Percentiles rank a stretch among this genome's conserved stretches.
Evolutionary conservation across 2,888 invertebrate species (phyloP).

Genomic region (Epinotia bilunana): DNA sequence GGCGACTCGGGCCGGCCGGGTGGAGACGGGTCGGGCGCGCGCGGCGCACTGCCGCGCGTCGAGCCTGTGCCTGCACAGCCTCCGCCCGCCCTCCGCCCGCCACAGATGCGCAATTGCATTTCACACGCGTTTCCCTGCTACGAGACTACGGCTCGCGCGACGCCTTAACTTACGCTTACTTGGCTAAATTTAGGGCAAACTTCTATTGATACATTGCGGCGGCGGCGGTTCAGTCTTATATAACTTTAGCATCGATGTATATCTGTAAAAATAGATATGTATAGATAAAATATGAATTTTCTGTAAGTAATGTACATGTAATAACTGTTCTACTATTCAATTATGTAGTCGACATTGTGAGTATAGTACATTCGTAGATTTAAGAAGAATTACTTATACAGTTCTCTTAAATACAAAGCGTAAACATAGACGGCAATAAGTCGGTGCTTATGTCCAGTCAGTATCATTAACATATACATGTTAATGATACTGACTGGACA

Average conservation of each 20-base stretch:
- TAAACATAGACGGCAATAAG: no score
- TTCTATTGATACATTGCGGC: constrained; percentile 11
- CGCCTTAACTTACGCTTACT: constrained; percentile 24
- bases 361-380: no score
- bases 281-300: not conserved
- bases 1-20: constrained; percentile 51
- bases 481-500: no score
- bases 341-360: no score
- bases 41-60: constrained; percentile 76
- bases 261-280: no score
- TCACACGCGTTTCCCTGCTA: constrained; percentile 56
- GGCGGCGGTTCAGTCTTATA: not conserved
- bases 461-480: no score
- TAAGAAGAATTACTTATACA: no score
- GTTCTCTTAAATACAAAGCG: no score
- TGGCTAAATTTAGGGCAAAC: constrained; percentile 31
- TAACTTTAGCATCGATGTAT: not conserved
- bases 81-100: constrained; percentile 67
- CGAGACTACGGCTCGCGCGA: constrained; percentile 11
- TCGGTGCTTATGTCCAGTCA: no score
- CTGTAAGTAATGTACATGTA: not conserved
- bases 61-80: constrained; percentile 71
- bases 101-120: constrained; percentile 77
- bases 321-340: not conserved
- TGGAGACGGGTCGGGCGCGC: constrained; percentile 59